Evolutionary conservation across 2,113 vertebrate species (phyloP).

Genomic region (Symphodus melops): DNA sequence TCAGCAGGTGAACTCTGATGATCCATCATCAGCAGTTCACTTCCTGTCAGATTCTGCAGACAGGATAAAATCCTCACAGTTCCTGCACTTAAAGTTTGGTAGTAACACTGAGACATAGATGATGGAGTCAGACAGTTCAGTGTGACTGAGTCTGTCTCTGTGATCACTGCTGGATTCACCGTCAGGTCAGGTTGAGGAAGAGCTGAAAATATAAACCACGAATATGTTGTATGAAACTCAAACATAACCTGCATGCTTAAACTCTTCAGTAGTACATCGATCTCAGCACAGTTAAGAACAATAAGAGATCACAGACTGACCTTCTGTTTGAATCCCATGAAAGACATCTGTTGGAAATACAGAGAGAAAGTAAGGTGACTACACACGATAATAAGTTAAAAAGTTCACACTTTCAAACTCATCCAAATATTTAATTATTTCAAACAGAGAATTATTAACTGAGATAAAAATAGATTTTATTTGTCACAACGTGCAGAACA

Average conservation of each 20-base stretch:
- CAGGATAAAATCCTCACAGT: rapidly evolving
- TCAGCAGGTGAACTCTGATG: not conserved
- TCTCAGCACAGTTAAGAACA: not conserved
- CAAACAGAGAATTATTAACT: too few species aligned
- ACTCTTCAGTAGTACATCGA: too few species aligned
- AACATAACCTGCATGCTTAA: not conserved
- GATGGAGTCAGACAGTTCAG: slow-evolving; percentile 20
- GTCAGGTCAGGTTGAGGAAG: slow-evolving; percentile 15
- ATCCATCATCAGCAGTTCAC: slow-evolving; percentile 18
- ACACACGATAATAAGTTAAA: too few species aligned
- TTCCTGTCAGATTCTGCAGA: slow-evolving; percentile 21
- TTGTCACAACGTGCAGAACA: too few species aligned
- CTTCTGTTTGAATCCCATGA: not conserved
- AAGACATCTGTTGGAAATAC: not conserved
- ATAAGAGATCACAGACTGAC: not conserved
- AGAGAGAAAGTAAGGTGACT: too few species aligned
- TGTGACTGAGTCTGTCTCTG: slow-evolving; percentile 22
- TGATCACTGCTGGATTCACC: not conserved
- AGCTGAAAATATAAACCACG: not conserved
- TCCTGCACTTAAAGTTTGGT: rapidly evolving
- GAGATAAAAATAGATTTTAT: too few species aligned
- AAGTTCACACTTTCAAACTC: too few species aligned
- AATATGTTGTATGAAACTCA: not conserved
- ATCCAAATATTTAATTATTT: not conserved
- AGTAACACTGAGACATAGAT: slow-evolving; percentile 7